Percentiles rank a stretch among this genome's conserved stretches.
Conservation (phyloP, 2,888 invertebrate genomes). For the Drosophila ustulata region DNA sequence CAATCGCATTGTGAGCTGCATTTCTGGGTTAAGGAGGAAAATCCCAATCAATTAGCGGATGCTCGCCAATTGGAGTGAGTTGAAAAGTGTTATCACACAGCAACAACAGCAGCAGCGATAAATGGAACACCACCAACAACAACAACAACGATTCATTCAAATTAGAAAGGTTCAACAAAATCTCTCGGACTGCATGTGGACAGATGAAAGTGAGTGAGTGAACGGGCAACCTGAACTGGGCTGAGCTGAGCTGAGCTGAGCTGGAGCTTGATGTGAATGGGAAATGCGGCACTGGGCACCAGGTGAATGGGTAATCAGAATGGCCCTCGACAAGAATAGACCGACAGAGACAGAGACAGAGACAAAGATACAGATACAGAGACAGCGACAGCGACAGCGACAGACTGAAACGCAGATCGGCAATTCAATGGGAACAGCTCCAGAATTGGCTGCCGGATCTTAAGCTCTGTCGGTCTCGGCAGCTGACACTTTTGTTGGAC, state of each 20-base stretch:
- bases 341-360: slow-evolving; percentile 5
- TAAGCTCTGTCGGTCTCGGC: slow-evolving; percentile 36
- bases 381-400: background rate
- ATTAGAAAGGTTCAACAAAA: slow-evolving; percentile 48
- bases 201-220: slow-evolving; percentile 59
- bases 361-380: background rate
- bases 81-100: slow-evolving; percentile 25
- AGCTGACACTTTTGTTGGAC: slow-evolving; percentile 34
- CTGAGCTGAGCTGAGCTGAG: background rate
- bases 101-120: background rate
- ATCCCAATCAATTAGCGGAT: slow-evolving; percentile 53
- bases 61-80: slow-evolving; percentile 43
- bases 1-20: slow-evolving; percentile 26
- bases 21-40: slow-evolving; percentile 17
- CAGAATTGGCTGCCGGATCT: slow-evolving; percentile 35
- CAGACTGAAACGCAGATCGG: background rate
- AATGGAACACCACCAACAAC: background rate
- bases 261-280: slow-evolving; percentile 47
- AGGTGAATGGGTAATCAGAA: slow-evolving; percentile 52
- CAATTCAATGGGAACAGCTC: slow-evolving; percentile 28
- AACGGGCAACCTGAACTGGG: slow-evolving; percentile 22
- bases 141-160: slow-evolving; percentile 30
- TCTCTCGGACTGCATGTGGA: slow-evolving; percentile 26
- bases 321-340: slow-evolving; percentile 23
- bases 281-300: slow-evolving; percentile 34